Evolutionary conservation across 2,113 vertebrate genomes (phyloP).

Genomic region (Girardinichthys multiradiatus): DNA sequence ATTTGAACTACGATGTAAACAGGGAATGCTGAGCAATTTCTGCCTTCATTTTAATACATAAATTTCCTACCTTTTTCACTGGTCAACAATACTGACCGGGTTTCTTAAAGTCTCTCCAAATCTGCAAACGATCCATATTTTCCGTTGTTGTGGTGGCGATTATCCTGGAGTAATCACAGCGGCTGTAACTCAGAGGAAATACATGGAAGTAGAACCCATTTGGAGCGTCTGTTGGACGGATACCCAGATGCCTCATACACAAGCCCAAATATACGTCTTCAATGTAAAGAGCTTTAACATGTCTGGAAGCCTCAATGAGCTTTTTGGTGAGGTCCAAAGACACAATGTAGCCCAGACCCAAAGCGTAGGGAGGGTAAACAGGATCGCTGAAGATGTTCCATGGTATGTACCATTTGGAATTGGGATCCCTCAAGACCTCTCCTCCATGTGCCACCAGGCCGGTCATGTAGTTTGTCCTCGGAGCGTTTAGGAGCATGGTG

Average conservation of each 20-base stretch:
- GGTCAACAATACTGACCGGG: conserved; percentile 53
- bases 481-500: conserved; percentile 8
- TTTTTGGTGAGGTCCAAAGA: conserved; percentile 66
- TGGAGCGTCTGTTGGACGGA: conserved; percentile 13
- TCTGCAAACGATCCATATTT: background rate
- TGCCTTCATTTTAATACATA: too few species aligned
- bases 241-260: conserved; percentile 70
- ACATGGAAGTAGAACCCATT: conserved; percentile 21
- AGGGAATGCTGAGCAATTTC: too few species aligned
- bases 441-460: conserved; percentile 19
- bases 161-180: conserved; percentile 61
- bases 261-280: conserved; percentile 79
- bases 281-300: conserved; percentile 72
- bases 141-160: conserved; percentile 31
- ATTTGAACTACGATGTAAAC: too few species aligned
- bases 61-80: background rate
- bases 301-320: conserved; percentile 64
- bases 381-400: background rate
- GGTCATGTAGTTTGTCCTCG: conserved; percentile 40
- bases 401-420: conserved; percentile 79
- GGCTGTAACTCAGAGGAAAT: conserved; percentile 34
- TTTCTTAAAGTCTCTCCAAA: conserved; percentile 65
- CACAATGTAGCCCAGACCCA: conserved; percentile 80
- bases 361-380: conserved; percentile 69
- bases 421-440: background rate